Evolutionary conservation across 1,140 invertebrate genomes (phyloP).

Genomic region (Cydia strobilella): DNA sequence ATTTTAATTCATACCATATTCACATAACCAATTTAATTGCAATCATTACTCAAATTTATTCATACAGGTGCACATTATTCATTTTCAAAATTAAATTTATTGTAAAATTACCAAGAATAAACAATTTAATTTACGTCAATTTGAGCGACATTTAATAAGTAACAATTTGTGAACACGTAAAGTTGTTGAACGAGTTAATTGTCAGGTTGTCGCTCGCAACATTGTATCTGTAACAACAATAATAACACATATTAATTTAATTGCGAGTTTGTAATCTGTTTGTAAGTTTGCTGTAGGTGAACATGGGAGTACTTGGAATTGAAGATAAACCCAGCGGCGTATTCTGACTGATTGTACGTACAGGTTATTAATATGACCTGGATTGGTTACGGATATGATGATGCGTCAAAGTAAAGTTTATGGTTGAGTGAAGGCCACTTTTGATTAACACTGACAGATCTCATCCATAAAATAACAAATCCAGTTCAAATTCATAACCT

Average conservation of each 20-base stretch:
- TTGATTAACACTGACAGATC: too few species aligned
- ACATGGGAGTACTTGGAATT: too few species aligned
- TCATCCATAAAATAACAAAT: too few species aligned
- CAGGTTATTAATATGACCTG: too few species aligned
- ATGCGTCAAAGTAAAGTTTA: too few species aligned
- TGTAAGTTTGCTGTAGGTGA: not conserved
- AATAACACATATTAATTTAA: slow-evolving; percentile 22
- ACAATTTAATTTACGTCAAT: slow-evolving; percentile 9
- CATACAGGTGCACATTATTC: not conserved
- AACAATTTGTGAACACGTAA: not conserved
- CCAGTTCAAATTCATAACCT: too few species aligned
- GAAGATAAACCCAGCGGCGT: too few species aligned
- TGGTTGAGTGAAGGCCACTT: too few species aligned
- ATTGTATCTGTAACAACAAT: slow-evolving; percentile 15
- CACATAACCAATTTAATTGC: not conserved
- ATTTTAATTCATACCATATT: too few species aligned
- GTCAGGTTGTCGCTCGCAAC: not conserved
- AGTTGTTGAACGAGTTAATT: not conserved
- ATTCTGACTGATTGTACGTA: too few species aligned
- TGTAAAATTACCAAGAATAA: slow-evolving; percentile 7
- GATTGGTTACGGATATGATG: too few species aligned
- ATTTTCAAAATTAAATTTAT: not conserved
- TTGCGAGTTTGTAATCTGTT: slow-evolving; percentile 4
- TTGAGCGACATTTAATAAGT: not conserved
- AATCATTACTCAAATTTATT: slow-evolving; percentile 5